These are phyloP conservation scores for Potorous gilbertii DNA, from an alignment of 2,797 vertebrate species.

Conservation along the genomic window DNA sequence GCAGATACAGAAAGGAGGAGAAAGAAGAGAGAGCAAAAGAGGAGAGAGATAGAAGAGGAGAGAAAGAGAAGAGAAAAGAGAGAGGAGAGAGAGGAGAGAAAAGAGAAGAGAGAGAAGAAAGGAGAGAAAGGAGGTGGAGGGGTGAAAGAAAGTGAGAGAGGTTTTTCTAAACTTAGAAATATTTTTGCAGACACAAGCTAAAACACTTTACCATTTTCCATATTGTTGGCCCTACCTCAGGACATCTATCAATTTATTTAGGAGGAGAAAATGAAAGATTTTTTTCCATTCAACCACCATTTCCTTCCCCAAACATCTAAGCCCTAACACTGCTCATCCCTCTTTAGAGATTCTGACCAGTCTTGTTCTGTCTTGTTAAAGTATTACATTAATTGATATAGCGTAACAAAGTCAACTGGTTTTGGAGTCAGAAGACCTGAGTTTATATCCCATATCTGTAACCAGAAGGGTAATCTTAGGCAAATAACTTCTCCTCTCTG, in stretches of 20 bases:
- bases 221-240: background rate
- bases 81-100: background rate
- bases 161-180: background rate
- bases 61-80: no score
- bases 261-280: slow-evolving; percentile 1
- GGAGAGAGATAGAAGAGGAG: no score
- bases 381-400: background rate
- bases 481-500: background rate
- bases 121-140: no score
- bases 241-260: slow-evolving; percentile 16
- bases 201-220: background rate
- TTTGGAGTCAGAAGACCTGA: background rate
- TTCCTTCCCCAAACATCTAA: background rate
- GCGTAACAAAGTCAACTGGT: background rate
- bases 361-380: background rate
- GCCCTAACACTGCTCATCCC: background rate
- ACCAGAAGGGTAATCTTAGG: background rate
- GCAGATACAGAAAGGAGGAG: background rate
- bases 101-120: background rate
- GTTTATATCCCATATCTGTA: background rate
- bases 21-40: background rate
- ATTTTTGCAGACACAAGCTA: background rate
- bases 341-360: background rate
- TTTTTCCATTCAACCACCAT: background rate
- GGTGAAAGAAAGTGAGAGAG: background rate